Evolutionary conservation across 2,113 vertebrate genomes (phyloP).

Genomic region (Ramphastos sulfuratus): DNA sequence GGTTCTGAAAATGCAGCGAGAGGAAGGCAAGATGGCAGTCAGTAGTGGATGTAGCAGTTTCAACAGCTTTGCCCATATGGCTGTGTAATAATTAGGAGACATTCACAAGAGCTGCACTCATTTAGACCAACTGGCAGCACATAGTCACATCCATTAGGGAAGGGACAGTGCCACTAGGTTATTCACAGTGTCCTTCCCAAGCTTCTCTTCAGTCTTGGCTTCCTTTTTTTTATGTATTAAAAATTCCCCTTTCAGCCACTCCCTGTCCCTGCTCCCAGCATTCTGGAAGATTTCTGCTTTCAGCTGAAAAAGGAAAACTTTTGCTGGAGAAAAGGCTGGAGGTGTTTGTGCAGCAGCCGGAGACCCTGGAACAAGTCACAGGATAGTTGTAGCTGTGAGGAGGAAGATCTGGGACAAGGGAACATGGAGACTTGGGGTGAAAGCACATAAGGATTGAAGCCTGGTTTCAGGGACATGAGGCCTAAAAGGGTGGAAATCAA

Average conservation of each 20-base stretch:
- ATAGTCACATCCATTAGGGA: neutral
- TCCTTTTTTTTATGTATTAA: neutral
- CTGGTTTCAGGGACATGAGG: neutral
- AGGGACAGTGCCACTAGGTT: neutral
- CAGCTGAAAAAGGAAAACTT: neutral
- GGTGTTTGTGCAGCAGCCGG: neutral
- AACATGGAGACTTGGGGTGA: neutral
- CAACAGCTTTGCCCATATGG: neutral
- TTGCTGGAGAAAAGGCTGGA: neutral
- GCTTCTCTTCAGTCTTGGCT: neutral
- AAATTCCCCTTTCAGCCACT: neutral
- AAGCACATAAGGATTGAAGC: neutral
- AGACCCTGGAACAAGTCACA: neutral
- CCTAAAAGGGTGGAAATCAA: neutral
- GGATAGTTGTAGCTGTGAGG: neutral
- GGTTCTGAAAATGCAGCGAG: neutral
- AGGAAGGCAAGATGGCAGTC: neutral
- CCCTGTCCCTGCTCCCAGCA: neutral
- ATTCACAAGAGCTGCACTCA: neutral
- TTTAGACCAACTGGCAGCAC: neutral
- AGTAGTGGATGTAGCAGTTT: neutral
- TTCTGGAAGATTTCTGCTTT: neutral
- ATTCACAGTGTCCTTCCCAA: neutral
- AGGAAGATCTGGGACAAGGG: neutral
- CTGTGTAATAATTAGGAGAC: neutral